Evolutionary conservation across 2,797 vertebrate genomes (phyloP), one percentile per base, ranked within the genome.

Genomic region (Neosilurus hyrtlii): DNA sequence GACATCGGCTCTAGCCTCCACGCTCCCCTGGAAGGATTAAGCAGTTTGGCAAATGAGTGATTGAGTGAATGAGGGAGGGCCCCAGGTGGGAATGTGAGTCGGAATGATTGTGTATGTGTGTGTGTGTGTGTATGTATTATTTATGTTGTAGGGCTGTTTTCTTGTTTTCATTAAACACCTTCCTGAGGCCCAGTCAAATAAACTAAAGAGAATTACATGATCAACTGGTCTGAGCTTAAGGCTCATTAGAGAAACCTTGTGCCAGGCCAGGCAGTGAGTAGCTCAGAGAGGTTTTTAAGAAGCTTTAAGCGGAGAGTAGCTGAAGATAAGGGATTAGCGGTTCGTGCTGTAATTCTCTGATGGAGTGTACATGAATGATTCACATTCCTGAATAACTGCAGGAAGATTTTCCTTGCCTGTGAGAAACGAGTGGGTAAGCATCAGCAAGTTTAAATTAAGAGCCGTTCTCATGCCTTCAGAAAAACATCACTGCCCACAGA

Each of bases 361-460:
- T 24, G 65, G 15, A n/a, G 7, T 30, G 9, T 79, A 26, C 66
- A 24, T 56, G 9, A 54, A 72, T 72, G 59, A 72, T 59, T 79
- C 76, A 73, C 52, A 18, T 49, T 59, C 73, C 56, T 37, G 56
- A 75, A 59, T 2, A 10, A 75, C 54, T 37, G 18, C 26, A 37
- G 18, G 24, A 56, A 74, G 16, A 59, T 35, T 22, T 3, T 61
- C 3, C 14, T 14, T 20, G 49, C 66, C 57, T 63, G 30, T 86
- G 83, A 83, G 85, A 84, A 85, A 81, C 11, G 83, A 80, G 85
- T 84, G 78, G 85, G 73, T 73, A 57, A 73, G 43, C 30, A 20
- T 52, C 72, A 2, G 37, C 62, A 80, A 83, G 80, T 43, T 68
- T 71, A 68, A 83, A 57, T 71, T 78, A 54, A 70, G 70, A 75